Conservation (phyloP, 2,888 invertebrate genomes). For the Netelia melanura region DNA sequence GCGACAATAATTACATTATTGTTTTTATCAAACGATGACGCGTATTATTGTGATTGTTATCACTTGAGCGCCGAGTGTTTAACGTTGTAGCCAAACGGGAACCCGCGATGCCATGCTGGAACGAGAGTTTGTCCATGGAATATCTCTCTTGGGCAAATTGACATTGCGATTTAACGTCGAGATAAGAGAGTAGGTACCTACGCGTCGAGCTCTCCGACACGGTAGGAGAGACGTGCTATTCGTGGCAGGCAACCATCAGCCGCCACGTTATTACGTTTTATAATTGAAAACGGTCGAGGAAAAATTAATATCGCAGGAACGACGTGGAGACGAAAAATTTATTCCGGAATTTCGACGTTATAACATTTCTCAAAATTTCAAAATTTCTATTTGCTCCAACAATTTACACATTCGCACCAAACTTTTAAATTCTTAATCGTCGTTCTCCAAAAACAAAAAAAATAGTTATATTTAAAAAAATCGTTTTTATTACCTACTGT, state of each 20-base stretch:
- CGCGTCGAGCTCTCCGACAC: conserved; percentile 16
- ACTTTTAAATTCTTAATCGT: too few relatives aligned
- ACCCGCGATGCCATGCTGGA: not conserved
- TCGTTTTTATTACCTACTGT: too few relatives aligned
- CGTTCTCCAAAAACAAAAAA: too few relatives aligned
- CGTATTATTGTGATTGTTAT: conserved; percentile 21
- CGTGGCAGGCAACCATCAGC: not conserved
- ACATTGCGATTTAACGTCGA: conserved; percentile 69
- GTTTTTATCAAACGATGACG: not conserved
- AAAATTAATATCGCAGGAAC: not conserved
- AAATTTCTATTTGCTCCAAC: too few relatives aligned
- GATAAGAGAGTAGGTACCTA: conserved; percentile 68
- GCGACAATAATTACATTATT: not conserved
- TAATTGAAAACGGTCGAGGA: not conserved
- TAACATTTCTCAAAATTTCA: too few relatives aligned
- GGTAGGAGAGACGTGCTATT: conserved; percentile 21
- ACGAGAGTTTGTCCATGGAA: conserved; percentile 39
- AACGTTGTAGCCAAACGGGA: not conserved
- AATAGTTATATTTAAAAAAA: too few relatives aligned
- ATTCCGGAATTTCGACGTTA: too few relatives aligned
- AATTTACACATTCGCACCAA: too few relatives aligned
- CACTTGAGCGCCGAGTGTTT: conserved; percentile 8
- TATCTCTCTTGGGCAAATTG: conserved; percentile 72
- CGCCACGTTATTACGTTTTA: conserved; percentile 5
- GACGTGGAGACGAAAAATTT: not conserved